Evolutionary conservation across 2,888 invertebrate genomes (phyloP).

Genomic region (Nomada flava): DNA sequence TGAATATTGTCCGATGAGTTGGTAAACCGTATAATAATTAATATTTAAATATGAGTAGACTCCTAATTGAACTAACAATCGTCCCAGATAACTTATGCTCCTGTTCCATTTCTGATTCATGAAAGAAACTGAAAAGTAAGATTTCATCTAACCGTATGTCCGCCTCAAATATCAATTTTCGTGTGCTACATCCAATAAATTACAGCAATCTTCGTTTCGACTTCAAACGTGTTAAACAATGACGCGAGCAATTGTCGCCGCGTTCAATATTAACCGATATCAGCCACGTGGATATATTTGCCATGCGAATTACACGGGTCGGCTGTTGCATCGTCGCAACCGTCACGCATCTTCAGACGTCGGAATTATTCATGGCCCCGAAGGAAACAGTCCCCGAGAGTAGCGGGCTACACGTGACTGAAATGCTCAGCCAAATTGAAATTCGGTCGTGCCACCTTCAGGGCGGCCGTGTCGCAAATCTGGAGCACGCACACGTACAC

Average conservation of each 20-base stretch:
- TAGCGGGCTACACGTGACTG: slow-evolving; percentile 67
- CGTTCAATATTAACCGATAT: slow-evolving; percentile 53
- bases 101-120: too few relatives aligned
- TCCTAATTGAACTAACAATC: too few relatives aligned
- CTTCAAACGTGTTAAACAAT: background rate
- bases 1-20: too few relatives aligned
- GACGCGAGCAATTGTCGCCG: background rate
- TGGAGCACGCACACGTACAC: slow-evolving; percentile 54
- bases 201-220: background rate
- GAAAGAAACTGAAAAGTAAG: too few relatives aligned
- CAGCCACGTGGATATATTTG: slow-evolving; percentile 54
- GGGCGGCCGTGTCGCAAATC: slow-evolving; percentile 55
- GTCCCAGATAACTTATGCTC: too few relatives aligned
- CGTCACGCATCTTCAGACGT: slow-evolving; percentile 53
- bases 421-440: slow-evolving; percentile 72
- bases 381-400: slow-evolving; percentile 62
- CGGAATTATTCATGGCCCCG: slow-evolving; percentile 69
- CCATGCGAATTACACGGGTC: slow-evolving; percentile 44
- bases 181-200: too few relatives aligned
- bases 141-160: too few relatives aligned
- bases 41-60: too few relatives aligned
- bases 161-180: too few relatives aligned
- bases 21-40: too few relatives aligned
- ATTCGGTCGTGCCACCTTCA: slow-evolving; percentile 67
- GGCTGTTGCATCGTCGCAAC: slow-evolving; percentile 48